Conservation (phyloP, 2,797 vertebrate genomes). For the Xiphophorus birchmanni region DNA sequence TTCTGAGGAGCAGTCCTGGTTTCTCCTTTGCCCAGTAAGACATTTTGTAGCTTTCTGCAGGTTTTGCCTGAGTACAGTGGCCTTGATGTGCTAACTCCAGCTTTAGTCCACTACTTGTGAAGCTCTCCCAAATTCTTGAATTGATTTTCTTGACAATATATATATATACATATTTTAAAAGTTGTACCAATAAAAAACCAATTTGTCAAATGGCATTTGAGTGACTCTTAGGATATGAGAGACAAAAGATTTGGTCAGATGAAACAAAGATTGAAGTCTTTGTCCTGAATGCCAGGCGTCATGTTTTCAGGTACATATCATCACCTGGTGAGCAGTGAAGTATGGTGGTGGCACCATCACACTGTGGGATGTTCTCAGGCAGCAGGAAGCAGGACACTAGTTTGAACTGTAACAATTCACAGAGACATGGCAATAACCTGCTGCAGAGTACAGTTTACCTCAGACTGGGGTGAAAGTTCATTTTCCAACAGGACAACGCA, state of each 20-base stretch:
- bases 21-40: background rate
- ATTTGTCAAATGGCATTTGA: background rate
- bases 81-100: background rate
- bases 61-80: background rate
- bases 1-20: background rate
- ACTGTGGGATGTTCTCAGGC: background rate
- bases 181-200: background rate
- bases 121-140: background rate
- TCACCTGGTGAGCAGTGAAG: background rate
- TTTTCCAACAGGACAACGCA: background rate
- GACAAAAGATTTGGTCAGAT: too few species aligned
- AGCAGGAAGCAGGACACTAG: background rate
- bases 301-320: background rate
- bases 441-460: background rate
- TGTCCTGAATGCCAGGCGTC: background rate
- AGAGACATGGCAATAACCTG: background rate
- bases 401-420: background rate
- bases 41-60: background rate
- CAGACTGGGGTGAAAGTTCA: background rate
- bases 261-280: background rate
- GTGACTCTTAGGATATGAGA: background rate
- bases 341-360: background rate
- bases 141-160: background rate
- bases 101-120: background rate
- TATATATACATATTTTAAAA: background rate